Evolutionary conservation across 2,797 vertebrate genomes (phyloP), one percentile per base, ranked within the genome.

Genomic region (Peromyscus nudipes): DNA sequence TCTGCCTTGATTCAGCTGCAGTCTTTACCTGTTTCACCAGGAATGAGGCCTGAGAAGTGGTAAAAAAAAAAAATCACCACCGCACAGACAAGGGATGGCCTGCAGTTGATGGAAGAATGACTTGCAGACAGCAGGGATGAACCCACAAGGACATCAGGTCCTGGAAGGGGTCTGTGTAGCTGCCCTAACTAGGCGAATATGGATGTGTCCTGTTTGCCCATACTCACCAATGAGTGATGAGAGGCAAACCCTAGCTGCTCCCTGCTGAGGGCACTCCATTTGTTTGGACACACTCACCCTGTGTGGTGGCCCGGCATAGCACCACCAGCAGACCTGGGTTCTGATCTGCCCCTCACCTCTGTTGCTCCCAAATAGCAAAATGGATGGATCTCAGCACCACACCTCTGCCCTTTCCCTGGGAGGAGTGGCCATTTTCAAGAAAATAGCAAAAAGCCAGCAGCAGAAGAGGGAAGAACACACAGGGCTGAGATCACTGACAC

Each of bases 361-460:
- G 6, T 87, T 64, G 77, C n/a, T 83, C 60, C 69, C 60, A 43
- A 69, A 65, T 46, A 89, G 55, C 57, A 90, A 89, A 93, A 90
- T 2, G 31, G 46, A 69, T 57, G 57, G 49, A 77, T 46, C 76
- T 77, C 40, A 37, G 31, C 75, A 77, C 55, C 82, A 71, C 0
- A 0, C 29, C 95, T 95, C 75, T 0, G 0, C 82, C 19, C 27
- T 55, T 55, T 96, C 80, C 43, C 76, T 65, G n/a, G 86, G 81
- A 94, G 80, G 52, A n/a, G 43, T 86, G 79, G 71, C 87, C 69
- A 89, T 80, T 37, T 89, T 73, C 87, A 93, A 71, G 86, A 88
- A 89, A 84, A 73, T 3, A 76, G 49, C 88, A 73, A 67, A 80
- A 92, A 37, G 21, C 29, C 65, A 73, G 64, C 52, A 87, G 34